Evolutionary conservation across 2,888 invertebrate species (phyloP).

Genomic region (Dicyrtomina minuta): DNA sequence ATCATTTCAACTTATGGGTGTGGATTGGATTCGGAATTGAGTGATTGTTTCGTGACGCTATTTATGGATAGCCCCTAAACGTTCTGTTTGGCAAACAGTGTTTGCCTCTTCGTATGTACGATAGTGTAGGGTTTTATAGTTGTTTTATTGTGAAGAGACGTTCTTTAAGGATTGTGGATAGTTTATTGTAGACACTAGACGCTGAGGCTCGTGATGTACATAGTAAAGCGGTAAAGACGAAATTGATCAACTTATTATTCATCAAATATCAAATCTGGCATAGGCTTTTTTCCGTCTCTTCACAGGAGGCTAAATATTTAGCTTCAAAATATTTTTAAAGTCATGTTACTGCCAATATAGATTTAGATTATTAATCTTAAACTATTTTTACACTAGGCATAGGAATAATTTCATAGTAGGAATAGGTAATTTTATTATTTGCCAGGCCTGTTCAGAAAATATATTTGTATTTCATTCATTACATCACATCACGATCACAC

Average conservation of each 20-base stretch:
- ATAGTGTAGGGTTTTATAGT: too few species aligned
- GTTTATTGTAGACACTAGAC: background rate
- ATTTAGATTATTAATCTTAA: background rate
- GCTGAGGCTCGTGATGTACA: conserved; percentile 23
- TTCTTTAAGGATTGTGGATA: too few species aligned
- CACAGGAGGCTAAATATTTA: background rate
- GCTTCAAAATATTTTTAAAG: conserved; percentile 11
- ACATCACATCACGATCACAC: too few species aligned
- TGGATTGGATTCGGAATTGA: too few species aligned
- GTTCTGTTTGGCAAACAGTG: too few species aligned
- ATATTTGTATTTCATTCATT: too few species aligned
- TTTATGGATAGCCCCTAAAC: too few species aligned
- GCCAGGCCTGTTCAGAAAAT: background rate
- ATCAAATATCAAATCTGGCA: conserved; percentile 3
- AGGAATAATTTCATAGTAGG: background rate
- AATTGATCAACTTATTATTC: conserved; percentile 14
- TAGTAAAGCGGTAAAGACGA: conserved; percentile 2
- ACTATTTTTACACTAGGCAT: conserved; percentile 4
- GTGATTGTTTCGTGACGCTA: too few species aligned
- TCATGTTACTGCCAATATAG: conserved; percentile 20
- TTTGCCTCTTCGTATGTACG: too few species aligned
- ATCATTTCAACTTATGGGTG: too few species aligned
- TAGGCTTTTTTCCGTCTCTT: conserved; percentile 8
- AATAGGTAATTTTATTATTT: background rate
- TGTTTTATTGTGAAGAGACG: too few species aligned